These are phyloP conservation scores for Eledone cirrhosa DNA, from an alignment of 2,888 invertebrate genomes.

Conservation along the genomic window DNA sequence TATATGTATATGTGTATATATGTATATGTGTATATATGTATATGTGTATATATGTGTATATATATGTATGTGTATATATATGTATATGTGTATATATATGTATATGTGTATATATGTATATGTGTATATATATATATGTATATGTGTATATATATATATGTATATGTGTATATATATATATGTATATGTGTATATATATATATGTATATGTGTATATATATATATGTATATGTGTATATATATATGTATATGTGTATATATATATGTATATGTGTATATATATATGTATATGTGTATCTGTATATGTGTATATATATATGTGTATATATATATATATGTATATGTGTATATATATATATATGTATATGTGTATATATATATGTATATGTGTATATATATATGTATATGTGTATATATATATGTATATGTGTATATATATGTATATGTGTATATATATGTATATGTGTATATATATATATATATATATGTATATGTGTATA, in stretches of 20 bases:
- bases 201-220: not conserved
- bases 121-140: not conserved
- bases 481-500: not conserved
- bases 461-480: not conserved
- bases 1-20: not conserved
- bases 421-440: not conserved
- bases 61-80: not conserved
- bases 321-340: not conserved
- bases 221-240: not conserved
- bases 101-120: not conserved
- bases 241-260: not conserved
- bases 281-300: not conserved
- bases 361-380: not conserved
- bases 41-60: not conserved
- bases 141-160: not conserved
- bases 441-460: not conserved
- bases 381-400: not conserved
- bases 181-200: slow-evolving; percentile 2
- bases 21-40: not conserved
- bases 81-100: not conserved
- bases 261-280: not conserved
- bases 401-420: not conserved
- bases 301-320: not conserved
- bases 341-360: not conserved
- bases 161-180: not conserved